Base-by-base conservation (phyloP, 2,888 invertebrate species). In the Nephrotoma appendiculata region DNA sequence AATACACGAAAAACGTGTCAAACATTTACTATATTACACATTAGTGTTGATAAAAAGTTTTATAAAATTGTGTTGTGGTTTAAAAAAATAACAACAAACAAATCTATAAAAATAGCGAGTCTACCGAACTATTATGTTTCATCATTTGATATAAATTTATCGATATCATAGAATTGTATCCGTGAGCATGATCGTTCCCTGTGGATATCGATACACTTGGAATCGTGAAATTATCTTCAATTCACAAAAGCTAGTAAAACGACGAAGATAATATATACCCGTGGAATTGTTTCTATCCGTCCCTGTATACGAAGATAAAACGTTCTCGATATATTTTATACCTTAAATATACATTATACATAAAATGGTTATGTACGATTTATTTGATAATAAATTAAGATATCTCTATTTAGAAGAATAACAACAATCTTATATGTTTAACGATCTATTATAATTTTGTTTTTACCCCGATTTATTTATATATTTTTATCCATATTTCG, bases 211-310 rank as follows among this genome's bases (percentile, higher is more conserved):
- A 92, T 96, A 96, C 95, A 96, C 96, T 93, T 97, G 97, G 97
- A 97, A 96, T 93, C 95, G 96, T 93, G 96, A 97, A 93, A 97
- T 97, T 92, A 96, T 97, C 92, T 95, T 97, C 93, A 97, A 97
- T 93, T 97, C 97, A 92, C 96, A 97, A 92, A 97, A 97, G 93
- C 94, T 97, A 91, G 97, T 97, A 90, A 97, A 97, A 93, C 96
- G 97, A 96, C 97, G 97, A 94, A 71, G 71, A 71, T 71, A 71
- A 31, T 71, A 71, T 71, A 31, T 11, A 71, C 31, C 9, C 71
- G 71, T 5, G 31, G 71, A 71, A 71, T 71, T 71, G 71, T 71
- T 71, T 71, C 71, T 71, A 71, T 71, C 31, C 31, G 71, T 71
- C 15, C 52, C 52, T 52, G 15, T 52, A 52, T 15, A 31, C 71